These are phyloP conservation scores for Bucco capensis DNA, from an alignment of 2,113 vertebrate species.

Conservation along the genomic window DNA sequence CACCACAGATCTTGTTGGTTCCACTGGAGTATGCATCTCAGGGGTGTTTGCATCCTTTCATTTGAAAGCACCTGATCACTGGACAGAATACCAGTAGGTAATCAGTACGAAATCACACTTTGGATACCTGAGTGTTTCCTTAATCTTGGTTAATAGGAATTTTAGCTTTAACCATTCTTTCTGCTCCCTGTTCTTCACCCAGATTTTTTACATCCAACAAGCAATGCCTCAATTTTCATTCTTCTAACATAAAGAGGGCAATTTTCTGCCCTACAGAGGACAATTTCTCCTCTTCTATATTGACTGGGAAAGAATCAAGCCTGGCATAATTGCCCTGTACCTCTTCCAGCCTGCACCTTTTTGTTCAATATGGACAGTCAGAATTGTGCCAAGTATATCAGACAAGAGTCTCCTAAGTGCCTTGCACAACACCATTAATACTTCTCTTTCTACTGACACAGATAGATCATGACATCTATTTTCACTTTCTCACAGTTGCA, in stretches of 20 bases:
- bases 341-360: background rate
- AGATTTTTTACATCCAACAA: background rate
- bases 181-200: background rate
- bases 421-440: background rate
- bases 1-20: background rate
- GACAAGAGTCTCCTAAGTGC: background rate
- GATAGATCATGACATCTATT: background rate
- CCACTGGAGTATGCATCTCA: background rate
- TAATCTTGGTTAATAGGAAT: background rate
- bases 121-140: background rate
- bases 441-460: background rate
- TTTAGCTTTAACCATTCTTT: background rate
- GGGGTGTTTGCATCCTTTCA: background rate
- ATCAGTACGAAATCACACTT: background rate
- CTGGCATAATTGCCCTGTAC: background rate
- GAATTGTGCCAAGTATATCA: background rate
- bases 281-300: background rate
- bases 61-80: background rate
- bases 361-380: background rate
- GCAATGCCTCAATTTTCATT: background rate
- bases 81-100: background rate
- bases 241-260: background rate
- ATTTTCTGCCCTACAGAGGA: background rate
- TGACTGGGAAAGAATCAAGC: background rate
- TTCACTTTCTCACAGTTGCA: background rate